A percentile compares a stretch with the other conserved stretches of the same genome.
Conservation (phyloP, 2,797 vertebrate genomes). For the Hemibagrus guttatus region DNA sequence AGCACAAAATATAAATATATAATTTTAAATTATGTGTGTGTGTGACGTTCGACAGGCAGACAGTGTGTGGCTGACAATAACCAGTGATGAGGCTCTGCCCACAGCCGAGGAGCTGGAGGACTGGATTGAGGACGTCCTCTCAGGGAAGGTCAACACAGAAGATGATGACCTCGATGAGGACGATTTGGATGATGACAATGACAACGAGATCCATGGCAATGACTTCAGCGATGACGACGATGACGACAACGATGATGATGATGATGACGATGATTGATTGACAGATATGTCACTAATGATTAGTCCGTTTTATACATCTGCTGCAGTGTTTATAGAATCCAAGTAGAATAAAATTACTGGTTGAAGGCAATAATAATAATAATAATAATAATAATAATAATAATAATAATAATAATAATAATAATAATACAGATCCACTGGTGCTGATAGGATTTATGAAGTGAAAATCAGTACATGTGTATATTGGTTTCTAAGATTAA, state of each 20-base stretch:
- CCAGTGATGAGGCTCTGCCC: conserved; percentile 89
- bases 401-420: background rate
- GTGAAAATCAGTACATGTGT: background rate
- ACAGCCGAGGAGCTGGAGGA: conserved; percentile 91
- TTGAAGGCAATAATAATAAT: background rate
- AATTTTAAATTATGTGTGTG: background rate
- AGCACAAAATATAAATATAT: background rate
- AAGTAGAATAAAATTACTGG: background rate
- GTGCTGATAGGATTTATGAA: conserved; percentile 4
- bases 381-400: background rate
- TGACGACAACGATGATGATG: conserved; percentile 51
- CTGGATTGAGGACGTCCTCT: conserved; percentile 97
- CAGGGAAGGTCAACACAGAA: conserved; percentile 95
- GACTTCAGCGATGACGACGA: conserved; percentile 58
- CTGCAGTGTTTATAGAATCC: conserved; percentile 8
- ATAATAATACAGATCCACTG: conserved; percentile 1
- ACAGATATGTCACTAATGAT: conserved; percentile 46
- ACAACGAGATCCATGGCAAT: conserved; percentile 58
- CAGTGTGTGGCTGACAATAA: conserved; percentile 94
- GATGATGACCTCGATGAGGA: conserved; percentile 82
- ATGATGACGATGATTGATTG: conserved; percentile 54
- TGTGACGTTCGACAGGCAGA: conserved; percentile 79
- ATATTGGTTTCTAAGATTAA: background rate
- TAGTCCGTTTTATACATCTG: conserved; percentile 47
- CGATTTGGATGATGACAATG: conserved; percentile 61